Conservation (phyloP, 23 tunicate genomes). For the Pegea sp. region DNA sequence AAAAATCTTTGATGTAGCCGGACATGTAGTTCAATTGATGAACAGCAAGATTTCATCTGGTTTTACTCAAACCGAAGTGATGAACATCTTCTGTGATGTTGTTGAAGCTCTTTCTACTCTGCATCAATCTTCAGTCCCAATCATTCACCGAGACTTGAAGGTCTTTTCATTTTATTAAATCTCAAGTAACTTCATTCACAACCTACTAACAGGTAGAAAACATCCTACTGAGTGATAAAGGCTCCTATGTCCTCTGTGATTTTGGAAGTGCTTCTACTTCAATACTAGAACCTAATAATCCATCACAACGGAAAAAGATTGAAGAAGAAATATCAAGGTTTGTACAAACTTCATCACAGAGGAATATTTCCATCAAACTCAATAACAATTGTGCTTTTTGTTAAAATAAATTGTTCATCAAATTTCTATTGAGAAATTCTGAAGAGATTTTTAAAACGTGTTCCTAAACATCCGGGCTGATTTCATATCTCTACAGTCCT, state of each 20-base stretch:
- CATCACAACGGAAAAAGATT: conserved; percentile 17
- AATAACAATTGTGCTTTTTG: too few species aligned
- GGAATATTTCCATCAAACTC: too few species aligned
- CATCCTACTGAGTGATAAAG: conserved; percentile 56
- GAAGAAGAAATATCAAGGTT: conserved; percentile 92
- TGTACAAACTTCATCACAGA: too few species aligned
- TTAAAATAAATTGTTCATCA: too few species aligned
- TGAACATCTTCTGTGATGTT: conserved; percentile 94
- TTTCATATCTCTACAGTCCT: too few species aligned
- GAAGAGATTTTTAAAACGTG: too few species aligned
- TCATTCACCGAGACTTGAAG: conserved; percentile 85
- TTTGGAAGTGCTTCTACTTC: conserved; percentile 82
- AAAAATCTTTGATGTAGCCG: conserved; percentile 12
- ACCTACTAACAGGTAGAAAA: conserved; percentile 49
- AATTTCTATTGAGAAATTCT: too few species aligned
- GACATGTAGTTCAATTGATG: conserved; percentile 95
- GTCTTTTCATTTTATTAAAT: too few species aligned
- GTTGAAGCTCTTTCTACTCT: conserved; percentile 67
- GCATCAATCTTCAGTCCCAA: conserved; percentile 68
- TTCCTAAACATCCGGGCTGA: too few species aligned
- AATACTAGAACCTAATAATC: conserved; percentile 40
- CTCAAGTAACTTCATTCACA: conserved; percentile 8
- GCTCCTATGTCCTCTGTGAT: conserved; percentile 87
- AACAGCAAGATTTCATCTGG: conserved; percentile 36
- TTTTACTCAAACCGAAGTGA: conserved; percentile 61